A percentile compares a stretch with the other conserved stretches of the same genome.
phyloP scores from a whole-genome alignment of 2,113 vertebrate genomes.

The Aegotheles bennettii region DNA sequence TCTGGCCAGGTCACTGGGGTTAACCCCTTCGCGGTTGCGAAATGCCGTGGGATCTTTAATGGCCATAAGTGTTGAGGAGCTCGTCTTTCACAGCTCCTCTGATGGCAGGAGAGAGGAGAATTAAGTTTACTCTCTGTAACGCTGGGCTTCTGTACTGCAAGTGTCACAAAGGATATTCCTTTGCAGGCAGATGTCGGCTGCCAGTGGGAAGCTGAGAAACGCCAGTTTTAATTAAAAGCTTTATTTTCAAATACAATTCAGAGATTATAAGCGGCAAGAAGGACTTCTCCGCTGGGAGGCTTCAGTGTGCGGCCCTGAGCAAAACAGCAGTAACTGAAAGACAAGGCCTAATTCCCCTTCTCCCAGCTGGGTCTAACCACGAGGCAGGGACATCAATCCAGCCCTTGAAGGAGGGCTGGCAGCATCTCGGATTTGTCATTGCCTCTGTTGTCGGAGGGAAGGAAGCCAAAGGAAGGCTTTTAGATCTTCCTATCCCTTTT shows the following conservation, averaged over 20 bases:
- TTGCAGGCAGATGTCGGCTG: slow-evolving; percentile 55
- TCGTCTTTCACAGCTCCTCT: not conserved
- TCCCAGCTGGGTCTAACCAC: slow-evolving; percentile 54
- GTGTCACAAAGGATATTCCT: slow-evolving; percentile 42
- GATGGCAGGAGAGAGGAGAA: not conserved
- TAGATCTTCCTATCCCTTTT: not conserved
- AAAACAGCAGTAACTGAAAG: slow-evolving; percentile 65
- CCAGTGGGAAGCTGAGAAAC: slow-evolving; percentile 64
- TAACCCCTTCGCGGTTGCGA: not conserved
- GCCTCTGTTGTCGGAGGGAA: slow-evolving; percentile 1
- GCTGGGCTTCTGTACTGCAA: not conserved
- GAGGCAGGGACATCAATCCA: slow-evolving; percentile 57
- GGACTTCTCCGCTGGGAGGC: slow-evolving; percentile 54
- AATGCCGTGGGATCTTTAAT: not conserved
- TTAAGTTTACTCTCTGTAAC: slow-evolving; percentile 13
- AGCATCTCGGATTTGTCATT: not conserved
- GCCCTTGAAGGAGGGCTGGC: slow-evolving; percentile 50
- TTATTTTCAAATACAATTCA: slow-evolving; percentile 63
- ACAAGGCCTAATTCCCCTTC: slow-evolving; percentile 57
- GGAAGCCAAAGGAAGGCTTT: slow-evolving; percentile 4
- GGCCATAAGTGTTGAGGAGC: not conserved
- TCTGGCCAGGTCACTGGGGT: slow-evolving; percentile 9
- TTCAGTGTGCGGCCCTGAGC: slow-evolving; percentile 46
- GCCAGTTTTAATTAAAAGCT: slow-evolving; percentile 70
- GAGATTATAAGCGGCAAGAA: slow-evolving; percentile 42